Base-by-base conservation (phyloP, 2,797 vertebrate genomes). In the Tokudaia muenninki region DNA sequence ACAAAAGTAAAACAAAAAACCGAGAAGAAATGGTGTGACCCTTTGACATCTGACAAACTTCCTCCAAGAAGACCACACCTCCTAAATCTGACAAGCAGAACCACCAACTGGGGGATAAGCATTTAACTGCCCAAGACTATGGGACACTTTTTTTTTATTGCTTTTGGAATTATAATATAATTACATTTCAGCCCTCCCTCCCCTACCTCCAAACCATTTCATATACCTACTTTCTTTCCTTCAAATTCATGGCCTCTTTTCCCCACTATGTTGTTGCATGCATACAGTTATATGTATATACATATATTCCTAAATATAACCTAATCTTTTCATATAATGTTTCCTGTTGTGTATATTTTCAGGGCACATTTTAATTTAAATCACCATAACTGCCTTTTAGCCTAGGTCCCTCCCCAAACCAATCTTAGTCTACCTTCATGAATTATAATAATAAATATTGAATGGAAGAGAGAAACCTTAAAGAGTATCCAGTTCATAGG, bases 391-490 rank as follows among this genome's bases (percentile, higher is more conserved):
- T 50, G 29, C 34, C 37, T 74, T 55, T 84, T 52, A 52, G 29
- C 8, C 16, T 5, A 6, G 14, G 7, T 2, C 0, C 3, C 4
- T 16, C 17, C 1, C 9, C 22, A 31, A 50, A 8, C 41, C 81
- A 29, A 34, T 67, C 1, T 80, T 55, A 77, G 6, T 59, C 37
- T 47, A 77, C 22, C 74, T 82, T 3, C 22, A 0, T 52, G 37
- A 14, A 75, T 84, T 92, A 89, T 93, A 87, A 88, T 63, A 88
- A 91, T n/a, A 59, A 81, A 21, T 2, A 41, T 57, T 78, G 19
- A 92, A 41, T 93, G 50, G 82, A 95, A 92, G 37, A 89, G 75
- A 72, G 63, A 67, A 24, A 83, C 12, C 89, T 70, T 41, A 29
- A 61, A 91, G 65, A 59, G 72, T 55, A 57, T 77, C 24, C 16